Evolutionary conservation across 1,140 invertebrate genomes (phyloP), one percentile per base, ranked within the genome.

Genomic region (Ganaspis sp.): DNA sequence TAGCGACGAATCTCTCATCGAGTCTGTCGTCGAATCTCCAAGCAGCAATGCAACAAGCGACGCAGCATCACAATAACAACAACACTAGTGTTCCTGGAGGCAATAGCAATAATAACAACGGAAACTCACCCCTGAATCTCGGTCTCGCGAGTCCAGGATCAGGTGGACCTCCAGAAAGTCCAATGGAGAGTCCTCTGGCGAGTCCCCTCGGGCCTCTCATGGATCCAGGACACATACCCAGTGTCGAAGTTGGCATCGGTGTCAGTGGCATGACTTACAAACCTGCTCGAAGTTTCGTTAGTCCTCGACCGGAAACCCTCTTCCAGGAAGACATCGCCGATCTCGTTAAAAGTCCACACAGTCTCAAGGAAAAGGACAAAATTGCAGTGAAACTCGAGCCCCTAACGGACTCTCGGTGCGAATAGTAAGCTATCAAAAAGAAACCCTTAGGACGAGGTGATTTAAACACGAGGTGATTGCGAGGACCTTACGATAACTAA

Each of bases 241-340:
- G 88, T 84, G 91, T 93, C 23, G 92, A 94, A 78, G 91, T 94
- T 4, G 93, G 93, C 8, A 92, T 94, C 49, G 93, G 93, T 29
- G 92, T 93, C 69, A 93, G 93, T 75, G 93, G 93, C n/a, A 93
- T 95, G 93, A 92, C 93, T 53, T 95, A 94, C 85, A 94, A 95
- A 82, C 92, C 93, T 0, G 87, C 92, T 4, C 91, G 93, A 17
- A 90, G 92, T 75, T 92, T 91, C 77, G 89, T 93, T 45, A 94
- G 94, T 73, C 93, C 94, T 8, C 87, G 93, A 0, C 93, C 93
- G 9, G 93, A 94, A 80, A 93, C 92, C 76, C 92, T 95, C 76
- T 94, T 94, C 84, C 93, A 93, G 80, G 93, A 93, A 81, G 93
- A 94, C 74, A 93, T 94, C 72, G 92, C 93, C 76, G 93, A 93